A percentile compares a stretch with the other conserved stretches of the same genome.
phyloP scores from a whole-genome alignment of 2,888 invertebrate species.

The Plagiodera versicolora region DNA sequence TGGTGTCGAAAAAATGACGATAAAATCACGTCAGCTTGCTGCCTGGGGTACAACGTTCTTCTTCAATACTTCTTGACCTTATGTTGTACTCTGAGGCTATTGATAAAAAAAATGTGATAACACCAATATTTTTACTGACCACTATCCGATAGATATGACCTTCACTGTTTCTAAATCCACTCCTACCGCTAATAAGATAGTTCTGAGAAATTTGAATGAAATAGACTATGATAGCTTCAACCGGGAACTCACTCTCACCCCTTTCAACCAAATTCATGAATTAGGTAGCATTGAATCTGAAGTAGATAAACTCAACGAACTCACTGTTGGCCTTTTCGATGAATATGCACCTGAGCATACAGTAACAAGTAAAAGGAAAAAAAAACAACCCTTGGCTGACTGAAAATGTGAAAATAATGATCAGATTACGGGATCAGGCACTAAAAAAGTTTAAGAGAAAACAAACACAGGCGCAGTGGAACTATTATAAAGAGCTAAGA shows the following conservation, averaged over 20 bases:
- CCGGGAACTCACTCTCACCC: background rate
- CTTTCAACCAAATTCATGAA: background rate
- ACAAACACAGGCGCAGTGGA: background rate
- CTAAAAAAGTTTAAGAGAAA: constrained; percentile 2
- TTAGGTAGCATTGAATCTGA: background rate
- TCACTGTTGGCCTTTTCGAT: too few relatives aligned
- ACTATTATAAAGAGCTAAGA: background rate
- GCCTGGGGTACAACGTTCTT: background rate
- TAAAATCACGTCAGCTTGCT: too few relatives aligned
- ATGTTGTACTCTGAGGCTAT: background rate
- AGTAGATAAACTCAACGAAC: constrained; percentile 1
- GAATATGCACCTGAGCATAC: constrained; percentile 2
- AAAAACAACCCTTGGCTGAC: background rate
- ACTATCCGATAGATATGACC: background rate
- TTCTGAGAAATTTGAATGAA: too few relatives aligned
- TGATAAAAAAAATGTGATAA: background rate
- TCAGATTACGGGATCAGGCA: too few relatives aligned
- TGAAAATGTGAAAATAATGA: too few relatives aligned
- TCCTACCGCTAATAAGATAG: too few relatives aligned
- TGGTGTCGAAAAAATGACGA: too few relatives aligned
- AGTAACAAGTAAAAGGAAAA: background rate
- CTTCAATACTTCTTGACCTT: background rate
- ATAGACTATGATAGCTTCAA: background rate
- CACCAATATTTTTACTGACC: background rate
- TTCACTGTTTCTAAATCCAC: background rate